Evolutionary conservation across 1,140 invertebrate species (phyloP), one percentile per base, ranked within the genome.

Genomic region (Pogonognathellus flavescens): DNA sequence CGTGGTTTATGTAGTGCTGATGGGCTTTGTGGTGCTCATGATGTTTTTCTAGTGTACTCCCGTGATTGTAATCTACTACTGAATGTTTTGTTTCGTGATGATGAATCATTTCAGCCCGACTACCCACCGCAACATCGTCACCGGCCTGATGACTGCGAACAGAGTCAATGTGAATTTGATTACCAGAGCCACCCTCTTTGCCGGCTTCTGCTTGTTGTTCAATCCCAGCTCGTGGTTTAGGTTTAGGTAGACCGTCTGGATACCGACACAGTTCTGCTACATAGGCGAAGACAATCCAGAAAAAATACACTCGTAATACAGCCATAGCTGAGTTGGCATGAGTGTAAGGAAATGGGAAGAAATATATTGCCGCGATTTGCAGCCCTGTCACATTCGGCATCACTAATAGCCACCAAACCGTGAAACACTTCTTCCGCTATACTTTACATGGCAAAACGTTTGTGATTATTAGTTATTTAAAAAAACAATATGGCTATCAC

Each of bases 281-380:
- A 52, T 55, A 81, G 7, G 6, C 50, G 55, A 20, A 81, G 18
- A 81, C 80, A 22, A 52, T 59, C 80, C 80, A 81, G 20, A 81
- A 81, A 52, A 81, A 81, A 13, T 81, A 81, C 10, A 57, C 3
- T 1, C 80, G 50, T 16, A 81, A 7, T 13, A 53, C 13, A 18
- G 55, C 13, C 50, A 53, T 20, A 18, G 52, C 80, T n/a, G 80
- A 55, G 31, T 81, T 81, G 50, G 80, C 80, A 55, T 81, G 80
- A 11, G 80, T 81, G 14, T 22, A 22, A 25, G 80, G 80, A 41
- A 81, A 81, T 10, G 50, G 55, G 55, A 41, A 81, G 50, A 81
- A 55, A 25, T 55, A 53, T 81, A 81, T 81, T 53, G 80, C 53
- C 20, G 80, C 80, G 50, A 81, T 81, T 81, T 81, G 80, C 20